These are phyloP conservation scores for Gryllus longicercus DNA, from an alignment of 2,888 invertebrate species.

Conservation along the genomic window DNA sequence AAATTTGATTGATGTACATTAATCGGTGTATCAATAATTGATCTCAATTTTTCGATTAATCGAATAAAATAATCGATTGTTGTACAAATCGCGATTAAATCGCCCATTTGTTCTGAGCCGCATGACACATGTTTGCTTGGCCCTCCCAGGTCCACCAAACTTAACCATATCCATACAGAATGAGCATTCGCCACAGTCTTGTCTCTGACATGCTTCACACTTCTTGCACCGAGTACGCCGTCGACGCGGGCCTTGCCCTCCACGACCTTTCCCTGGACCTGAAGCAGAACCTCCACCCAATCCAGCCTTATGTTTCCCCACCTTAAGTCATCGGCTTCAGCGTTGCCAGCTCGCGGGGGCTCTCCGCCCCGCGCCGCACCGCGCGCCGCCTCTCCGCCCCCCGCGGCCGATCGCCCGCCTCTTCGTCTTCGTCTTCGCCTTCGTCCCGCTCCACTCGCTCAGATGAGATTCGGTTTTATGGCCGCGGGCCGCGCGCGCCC, in stretches of 20 bases:
- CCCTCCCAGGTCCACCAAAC: constrained; percentile 91
- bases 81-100: no score
- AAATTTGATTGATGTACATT: no score
- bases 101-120: constrained; percentile 46
- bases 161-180: constrained; percentile 98
- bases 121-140: constrained; percentile 96
- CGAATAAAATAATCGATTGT: no score
- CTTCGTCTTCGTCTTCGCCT: neutral
- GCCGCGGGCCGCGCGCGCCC: neutral
- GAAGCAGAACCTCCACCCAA: neutral
- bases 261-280: constrained; percentile 23
- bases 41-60: no score
- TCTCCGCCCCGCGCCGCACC: neutral
- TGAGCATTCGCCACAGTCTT: constrained; percentile 92
- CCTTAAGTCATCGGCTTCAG: neutral
- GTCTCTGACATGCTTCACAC: constrained; percentile 89
- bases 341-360: constrained; percentile 2
- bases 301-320: neutral
- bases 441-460: neutral
- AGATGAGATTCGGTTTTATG: neutral
- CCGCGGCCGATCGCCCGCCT: neutral
- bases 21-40: no score
- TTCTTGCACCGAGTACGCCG: constrained; percentile 75
- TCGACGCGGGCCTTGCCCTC: constrained; percentile 54
- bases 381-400: neutral